Evolutionary conservation across 2,797 vertebrate species (phyloP).

Genomic region (Psittacula echo): DNA sequence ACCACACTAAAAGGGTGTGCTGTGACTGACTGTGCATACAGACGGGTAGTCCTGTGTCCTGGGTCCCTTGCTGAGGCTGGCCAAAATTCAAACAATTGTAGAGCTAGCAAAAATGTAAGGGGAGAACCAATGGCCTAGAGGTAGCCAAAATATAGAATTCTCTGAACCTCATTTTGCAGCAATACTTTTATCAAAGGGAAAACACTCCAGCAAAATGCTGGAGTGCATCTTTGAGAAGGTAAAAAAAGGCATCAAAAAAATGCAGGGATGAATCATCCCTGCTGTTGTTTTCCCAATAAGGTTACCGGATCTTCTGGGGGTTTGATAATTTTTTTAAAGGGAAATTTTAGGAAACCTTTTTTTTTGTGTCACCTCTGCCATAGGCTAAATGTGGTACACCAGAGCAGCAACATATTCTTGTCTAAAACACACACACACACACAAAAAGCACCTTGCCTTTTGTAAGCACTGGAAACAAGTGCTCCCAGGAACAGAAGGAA

Average conservation of each 20-base stretch:
- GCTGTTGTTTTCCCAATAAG: not conserved
- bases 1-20: not conserved
- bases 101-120: not conserved
- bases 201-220: not conserved
- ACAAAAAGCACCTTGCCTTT: not conserved
- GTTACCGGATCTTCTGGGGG: not conserved
- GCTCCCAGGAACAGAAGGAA: not conserved
- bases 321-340: not conserved
- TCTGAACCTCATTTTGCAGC: not conserved
- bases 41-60: not conserved
- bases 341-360: not conserved
- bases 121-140: not conserved
- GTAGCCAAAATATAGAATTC: not conserved
- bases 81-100: not conserved
- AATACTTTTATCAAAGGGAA: not conserved
- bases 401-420: not conserved
- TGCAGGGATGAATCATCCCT: not conserved
- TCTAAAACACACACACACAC: not conserved
- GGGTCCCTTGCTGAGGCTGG: not conserved
- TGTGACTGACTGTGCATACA: fast-evolving
- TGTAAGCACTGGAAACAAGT: not conserved
- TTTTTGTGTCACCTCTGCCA: not conserved
- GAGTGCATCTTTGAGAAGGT: not conserved
- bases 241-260: not conserved
- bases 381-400: not conserved